Conservation (phyloP, 2,888 invertebrate genomes). For the Teleogryllus oceanicus region DNA sequence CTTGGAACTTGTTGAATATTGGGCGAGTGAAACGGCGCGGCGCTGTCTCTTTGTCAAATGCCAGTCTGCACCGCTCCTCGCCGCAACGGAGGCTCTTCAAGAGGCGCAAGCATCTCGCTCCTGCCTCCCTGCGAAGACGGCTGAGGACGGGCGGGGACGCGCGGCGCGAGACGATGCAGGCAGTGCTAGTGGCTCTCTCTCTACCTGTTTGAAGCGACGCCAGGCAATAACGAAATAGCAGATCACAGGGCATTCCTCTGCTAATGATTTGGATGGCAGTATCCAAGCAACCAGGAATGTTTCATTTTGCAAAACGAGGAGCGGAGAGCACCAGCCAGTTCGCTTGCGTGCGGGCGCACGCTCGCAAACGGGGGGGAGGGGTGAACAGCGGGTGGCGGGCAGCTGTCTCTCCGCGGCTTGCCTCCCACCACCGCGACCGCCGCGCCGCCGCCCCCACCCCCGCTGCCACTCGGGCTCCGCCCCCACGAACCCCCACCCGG, state of each 20-base stretch:
- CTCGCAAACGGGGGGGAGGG: not conserved
- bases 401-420: too few species aligned
- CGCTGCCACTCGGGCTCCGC: too few species aligned
- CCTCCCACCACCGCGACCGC: too few species aligned
- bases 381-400: not conserved
- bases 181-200: not conserved
- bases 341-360: not conserved
- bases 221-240: not conserved
- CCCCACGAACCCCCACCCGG: not conserved
- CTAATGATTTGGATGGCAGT: conserved; percentile 22
- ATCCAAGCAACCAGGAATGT: conserved; percentile 26
- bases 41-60: not conserved
- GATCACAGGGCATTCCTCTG: conserved; percentile 1
- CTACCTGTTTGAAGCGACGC: conserved; percentile 9
- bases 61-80: not conserved
- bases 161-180: not conserved
- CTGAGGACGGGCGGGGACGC: not conserved
- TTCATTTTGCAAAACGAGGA: conserved; percentile 22
- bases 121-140: not conserved
- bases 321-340: not conserved
- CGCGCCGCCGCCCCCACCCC: too few species aligned
- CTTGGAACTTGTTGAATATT: conserved; percentile 18
- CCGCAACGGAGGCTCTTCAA: not conserved
- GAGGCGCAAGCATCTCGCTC: not conserved
- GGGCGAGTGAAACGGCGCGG: not conserved